These are phyloP conservation scores for Vultur gryphus DNA, from an alignment of 2,797 vertebrate species.

Conservation along the genomic window DNA sequence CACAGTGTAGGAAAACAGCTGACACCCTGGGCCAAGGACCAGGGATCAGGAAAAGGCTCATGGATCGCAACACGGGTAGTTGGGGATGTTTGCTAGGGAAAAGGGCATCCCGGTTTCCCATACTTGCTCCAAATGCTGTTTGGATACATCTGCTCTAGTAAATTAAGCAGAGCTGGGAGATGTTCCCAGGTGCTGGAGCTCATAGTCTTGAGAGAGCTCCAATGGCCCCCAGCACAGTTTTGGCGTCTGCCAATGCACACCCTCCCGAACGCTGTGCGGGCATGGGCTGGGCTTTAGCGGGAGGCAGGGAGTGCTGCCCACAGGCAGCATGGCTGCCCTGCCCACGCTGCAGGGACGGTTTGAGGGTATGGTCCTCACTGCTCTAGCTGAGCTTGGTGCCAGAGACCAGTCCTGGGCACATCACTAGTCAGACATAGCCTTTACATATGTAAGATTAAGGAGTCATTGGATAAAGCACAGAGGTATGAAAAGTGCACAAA, in stretches of 20 bases:
- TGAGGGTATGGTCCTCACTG: background rate
- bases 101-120: accelerated
- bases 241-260: accelerated
- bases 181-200: background rate
- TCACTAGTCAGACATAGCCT: background rate
- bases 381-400: background rate
- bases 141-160: background rate
- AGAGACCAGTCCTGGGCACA: accelerated
- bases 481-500: too few relatives aligned
- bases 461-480: background rate
- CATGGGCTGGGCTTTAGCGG: background rate
- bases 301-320: background rate
- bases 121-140: background rate
- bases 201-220: background rate
- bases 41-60: background rate
- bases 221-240: background rate
- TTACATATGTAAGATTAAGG: background rate
- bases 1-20: background rate
- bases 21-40: background rate
- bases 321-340: background rate
- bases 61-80: background rate
- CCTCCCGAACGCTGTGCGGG: accelerated
- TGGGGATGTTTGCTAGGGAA: background rate
- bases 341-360: accelerated
- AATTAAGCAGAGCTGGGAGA: background rate